Evolutionary conservation across 2,888 invertebrate species (phyloP).

Genomic region (Onthophagus sagittarius): DNA sequence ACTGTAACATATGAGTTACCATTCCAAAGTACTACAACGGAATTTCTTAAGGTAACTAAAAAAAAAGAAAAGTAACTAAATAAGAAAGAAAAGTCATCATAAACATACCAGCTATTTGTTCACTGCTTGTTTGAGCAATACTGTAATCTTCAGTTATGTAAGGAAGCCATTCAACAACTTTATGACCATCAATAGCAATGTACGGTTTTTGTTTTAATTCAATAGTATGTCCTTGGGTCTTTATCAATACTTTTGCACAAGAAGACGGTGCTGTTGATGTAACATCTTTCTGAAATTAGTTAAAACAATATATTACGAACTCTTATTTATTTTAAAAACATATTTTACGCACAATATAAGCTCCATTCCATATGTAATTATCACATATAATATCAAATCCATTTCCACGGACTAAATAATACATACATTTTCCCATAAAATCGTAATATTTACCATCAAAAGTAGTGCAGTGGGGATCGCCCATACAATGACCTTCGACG

Average conservation of each 20-base stretch:
- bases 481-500: neutral
- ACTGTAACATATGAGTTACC: conserved; percentile 3
- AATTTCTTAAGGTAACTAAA: conserved; percentile 11
- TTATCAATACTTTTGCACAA: neutral
- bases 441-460: conserved; percentile 17
- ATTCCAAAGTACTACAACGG: conserved; percentile 10
- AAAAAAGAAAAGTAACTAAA: neutral
- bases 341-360: neutral
- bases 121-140: conserved; percentile 59
- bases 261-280: conserved; percentile 1
- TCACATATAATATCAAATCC: conserved; percentile 12
- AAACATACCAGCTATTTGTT: conserved; percentile 31
- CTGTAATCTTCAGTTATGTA: neutral
- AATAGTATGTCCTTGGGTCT: neutral
- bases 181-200: neutral
- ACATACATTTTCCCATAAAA: conserved; percentile 19
- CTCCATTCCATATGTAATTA: conserved; percentile 3
- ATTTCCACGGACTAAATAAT: conserved; percentile 13
- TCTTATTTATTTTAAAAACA: neutral
- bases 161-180: conserved; percentile 7
- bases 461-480: conserved; percentile 13
- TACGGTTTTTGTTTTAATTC: neutral
- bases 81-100: neutral
- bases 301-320: neutral
- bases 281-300: conserved; percentile 5